Evolutionary conservation across 2,113 vertebrate genomes (phyloP), one percentile per base, ranked within the genome.

Genomic region (Tachysurus vachellii): DNA sequence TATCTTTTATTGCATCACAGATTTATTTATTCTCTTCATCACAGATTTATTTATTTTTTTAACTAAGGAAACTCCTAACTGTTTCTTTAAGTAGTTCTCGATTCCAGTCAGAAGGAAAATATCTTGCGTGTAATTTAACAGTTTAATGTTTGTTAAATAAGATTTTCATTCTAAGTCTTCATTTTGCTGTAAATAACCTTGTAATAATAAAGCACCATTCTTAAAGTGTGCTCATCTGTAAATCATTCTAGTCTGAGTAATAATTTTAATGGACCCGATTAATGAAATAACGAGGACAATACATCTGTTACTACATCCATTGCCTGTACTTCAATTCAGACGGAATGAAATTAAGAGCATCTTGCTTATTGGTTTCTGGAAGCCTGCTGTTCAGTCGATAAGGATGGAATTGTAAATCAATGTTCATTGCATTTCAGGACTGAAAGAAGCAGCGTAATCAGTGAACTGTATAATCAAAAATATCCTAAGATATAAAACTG

Each of bases 361-460:
- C 79, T 61, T 81, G 56, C 79, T 61, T 81, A 59, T 81, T 81
- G 79, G 56, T 85, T 75, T 85, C 83, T 61, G 54, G 54, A 85
- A 75, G 57, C 66, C 23, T 80, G 77, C 86, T 73, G 70, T 85
- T 82, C 68, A 76, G 70, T 85, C 84, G 77, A 89, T 91, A 87
- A 83, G 70, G 28, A 14, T 56, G 59, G 71, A 76, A 87, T 85
- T 90, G 88, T 88, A 87, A 90, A 90, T 91, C 89, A 91, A 88
- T 89, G 87, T 84, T 87, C 75, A 90, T 89, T 90, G 85, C 83
- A 86, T 88, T 73, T 84, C 64, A 19, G 56, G 73, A 81, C 44
- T 19, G 5, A 50, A 42, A 31, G 44, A 77, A 54, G 47, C 53
- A 54, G 66, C 62, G 70, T 86, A 83, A 89, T 88, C 84, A 89